phyloP scores from a whole-genome alignment of 2,113 vertebrate genomes.

The Muscicapa adusta region DNA sequence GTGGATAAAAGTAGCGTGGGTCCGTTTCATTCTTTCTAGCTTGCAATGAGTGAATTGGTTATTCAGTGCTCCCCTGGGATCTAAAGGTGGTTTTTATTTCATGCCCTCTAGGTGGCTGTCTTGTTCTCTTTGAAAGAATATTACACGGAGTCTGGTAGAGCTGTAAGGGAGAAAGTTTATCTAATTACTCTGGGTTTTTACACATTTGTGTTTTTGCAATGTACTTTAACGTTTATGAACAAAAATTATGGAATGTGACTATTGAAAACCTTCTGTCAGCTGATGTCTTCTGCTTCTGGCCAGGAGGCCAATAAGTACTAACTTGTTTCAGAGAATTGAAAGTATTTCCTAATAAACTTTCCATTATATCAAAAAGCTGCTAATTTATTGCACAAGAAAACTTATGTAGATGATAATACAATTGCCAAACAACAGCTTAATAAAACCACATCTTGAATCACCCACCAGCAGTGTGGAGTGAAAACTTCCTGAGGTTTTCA shows the following conservation, averaged over 20 bases:
- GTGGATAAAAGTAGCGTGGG: background rate
- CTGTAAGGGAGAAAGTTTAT: background rate
- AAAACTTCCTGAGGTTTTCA: background rate
- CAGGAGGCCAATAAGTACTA: background rate
- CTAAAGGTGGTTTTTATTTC: background rate
- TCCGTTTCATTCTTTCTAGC: background rate
- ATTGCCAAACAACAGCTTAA: background rate
- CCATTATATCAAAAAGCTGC: background rate
- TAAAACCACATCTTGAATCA: background rate
- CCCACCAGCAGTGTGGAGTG: background rate
- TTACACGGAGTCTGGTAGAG: background rate
- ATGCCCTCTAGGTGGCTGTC: constrained; percentile 65
- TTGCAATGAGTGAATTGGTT: background rate
- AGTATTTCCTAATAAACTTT: background rate
- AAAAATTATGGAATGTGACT: background rate
- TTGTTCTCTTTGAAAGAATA: constrained; percentile 12
- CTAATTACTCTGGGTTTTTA: background rate
- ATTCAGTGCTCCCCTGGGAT: background rate
- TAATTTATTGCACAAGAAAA: background rate
- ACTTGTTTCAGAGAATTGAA: background rate
- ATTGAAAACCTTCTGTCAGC: background rate
- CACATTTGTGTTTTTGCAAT: background rate
- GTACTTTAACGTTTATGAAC: background rate
- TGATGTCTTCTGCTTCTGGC: background rate
- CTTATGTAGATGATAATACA: background rate